phyloP scores from a whole-genome alignment of 2,888 invertebrate species.

The Coelopa pilipes region DNA sequence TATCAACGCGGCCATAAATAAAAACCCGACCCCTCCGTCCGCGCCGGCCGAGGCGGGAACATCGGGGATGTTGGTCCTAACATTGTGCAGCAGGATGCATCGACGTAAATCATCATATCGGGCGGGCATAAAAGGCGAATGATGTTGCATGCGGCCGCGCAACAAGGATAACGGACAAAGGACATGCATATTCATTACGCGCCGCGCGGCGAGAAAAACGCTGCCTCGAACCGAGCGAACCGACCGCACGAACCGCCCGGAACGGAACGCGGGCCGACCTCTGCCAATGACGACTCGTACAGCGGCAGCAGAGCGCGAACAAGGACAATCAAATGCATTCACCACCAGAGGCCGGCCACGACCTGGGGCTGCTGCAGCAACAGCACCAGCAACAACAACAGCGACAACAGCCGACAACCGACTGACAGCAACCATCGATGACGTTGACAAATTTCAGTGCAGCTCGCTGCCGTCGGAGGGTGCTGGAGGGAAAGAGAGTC shows the following conservation, averaged over 20 bases:
- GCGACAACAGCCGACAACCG: not conserved
- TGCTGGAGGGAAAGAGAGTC: not conserved
- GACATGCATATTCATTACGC: constrained; percentile 37
- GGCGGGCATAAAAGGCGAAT: constrained; percentile 13
- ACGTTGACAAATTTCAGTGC: constrained; percentile 47
- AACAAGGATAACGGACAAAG: constrained; percentile 22
- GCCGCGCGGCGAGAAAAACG: not conserved
- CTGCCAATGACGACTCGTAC: not conserved
- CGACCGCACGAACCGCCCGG: not conserved
- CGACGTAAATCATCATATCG: constrained; percentile 31
- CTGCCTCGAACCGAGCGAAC: not conserved
- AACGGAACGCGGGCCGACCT: not conserved
- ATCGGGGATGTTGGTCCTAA: constrained; percentile 2
- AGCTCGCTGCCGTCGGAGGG: not conserved
- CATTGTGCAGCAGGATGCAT: constrained; percentile 21
- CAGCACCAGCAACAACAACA: not conserved
- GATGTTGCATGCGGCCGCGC: constrained; percentile 31
- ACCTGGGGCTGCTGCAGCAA: constrained; percentile 28
- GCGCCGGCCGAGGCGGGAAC: constrained; percentile 4
- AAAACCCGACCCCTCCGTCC: constrained; percentile 9
- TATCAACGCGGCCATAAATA: constrained; percentile 28
- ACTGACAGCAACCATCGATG: constrained; percentile 49
- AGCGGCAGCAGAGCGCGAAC: too few relatives aligned
- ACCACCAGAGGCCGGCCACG: not conserved
- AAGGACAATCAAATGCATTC: constrained; percentile 28